These are phyloP conservation scores for Diabrotica virgifera DNA, from an alignment of 1,140 invertebrate species.

Conservation along the genomic window DNA sequence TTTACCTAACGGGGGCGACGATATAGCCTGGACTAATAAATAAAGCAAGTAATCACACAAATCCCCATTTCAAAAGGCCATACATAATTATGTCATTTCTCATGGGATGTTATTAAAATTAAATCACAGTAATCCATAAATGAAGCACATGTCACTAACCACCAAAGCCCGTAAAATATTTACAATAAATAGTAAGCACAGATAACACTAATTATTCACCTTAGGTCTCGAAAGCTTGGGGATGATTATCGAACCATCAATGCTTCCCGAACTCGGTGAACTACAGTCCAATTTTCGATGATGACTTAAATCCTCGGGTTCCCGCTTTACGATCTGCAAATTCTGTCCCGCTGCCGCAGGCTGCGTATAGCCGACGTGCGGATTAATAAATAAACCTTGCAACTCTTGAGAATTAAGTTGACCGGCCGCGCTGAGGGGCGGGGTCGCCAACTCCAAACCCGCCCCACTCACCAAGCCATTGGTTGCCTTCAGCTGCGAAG, in stretches of 20 bases:
- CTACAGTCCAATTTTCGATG: conserved; percentile 48
- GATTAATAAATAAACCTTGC: conserved; percentile 62
- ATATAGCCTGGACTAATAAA: too few relatives aligned
- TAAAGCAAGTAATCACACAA: background rate
- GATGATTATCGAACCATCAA: conserved; percentile 44
- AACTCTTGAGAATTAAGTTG: conserved; percentile 52
- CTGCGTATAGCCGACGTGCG: conserved; percentile 49
- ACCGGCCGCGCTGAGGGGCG: conserved; percentile 51
- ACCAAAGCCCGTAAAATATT: too few relatives aligned
- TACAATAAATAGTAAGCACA: conserved; percentile 13
- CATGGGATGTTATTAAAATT: background rate
- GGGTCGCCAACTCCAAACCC: conserved; percentile 51
- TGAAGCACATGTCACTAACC: conserved; percentile 12
- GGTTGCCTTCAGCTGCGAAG: conserved; percentile 52
- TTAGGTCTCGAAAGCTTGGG: conserved; percentile 47
- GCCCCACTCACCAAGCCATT: conserved; percentile 58
- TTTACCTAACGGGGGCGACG: too few relatives aligned
- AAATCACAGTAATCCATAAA: background rate
- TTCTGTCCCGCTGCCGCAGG: conserved; percentile 46
- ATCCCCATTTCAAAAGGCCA: background rate
- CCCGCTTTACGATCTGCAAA: conserved; percentile 58
- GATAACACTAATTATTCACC: conserved; percentile 37
- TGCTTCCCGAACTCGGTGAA: conserved; percentile 43
- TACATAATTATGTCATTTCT: background rate
- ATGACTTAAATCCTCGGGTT: conserved; percentile 63